These are phyloP conservation scores for Anas georgica DNA, from an alignment of 2,797 vertebrate species.

Conservation along the genomic window DNA sequence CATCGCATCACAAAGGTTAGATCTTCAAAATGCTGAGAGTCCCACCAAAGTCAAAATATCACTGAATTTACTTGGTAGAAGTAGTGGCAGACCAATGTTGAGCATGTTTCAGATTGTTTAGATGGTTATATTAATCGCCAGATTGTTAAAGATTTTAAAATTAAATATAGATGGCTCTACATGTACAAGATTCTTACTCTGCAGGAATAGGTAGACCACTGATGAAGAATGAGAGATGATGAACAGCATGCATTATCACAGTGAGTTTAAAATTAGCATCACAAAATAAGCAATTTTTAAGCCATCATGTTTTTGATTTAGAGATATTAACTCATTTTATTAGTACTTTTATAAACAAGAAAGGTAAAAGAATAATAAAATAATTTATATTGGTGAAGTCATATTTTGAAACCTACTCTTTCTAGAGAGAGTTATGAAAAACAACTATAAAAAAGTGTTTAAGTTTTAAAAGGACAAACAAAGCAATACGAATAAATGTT, in stretches of 20 bases:
- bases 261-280: neutral
- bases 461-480: neutral
- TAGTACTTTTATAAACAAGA: neutral
- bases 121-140: no score
- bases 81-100: neutral
- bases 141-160: neutral
- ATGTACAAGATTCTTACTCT: neutral
- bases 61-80: neutral
- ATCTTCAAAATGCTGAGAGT: neutral
- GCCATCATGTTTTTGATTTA: fast-evolving
- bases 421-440: neutral
- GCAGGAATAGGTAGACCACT: neutral
- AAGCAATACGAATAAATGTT: neutral
- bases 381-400: neutral
- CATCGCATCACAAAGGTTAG: neutral
- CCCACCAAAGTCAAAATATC: neutral
- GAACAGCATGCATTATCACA: neutral
- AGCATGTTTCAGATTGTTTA: neutral
- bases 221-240: neutral
- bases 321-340: neutral
- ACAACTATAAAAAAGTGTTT: neutral
- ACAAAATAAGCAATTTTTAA: neutral
- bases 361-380: neutral
- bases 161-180: neutral
- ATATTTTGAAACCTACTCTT: neutral